Conservation (phyloP, 2,113 vertebrate species). For the Anguilla japonica region DNA sequence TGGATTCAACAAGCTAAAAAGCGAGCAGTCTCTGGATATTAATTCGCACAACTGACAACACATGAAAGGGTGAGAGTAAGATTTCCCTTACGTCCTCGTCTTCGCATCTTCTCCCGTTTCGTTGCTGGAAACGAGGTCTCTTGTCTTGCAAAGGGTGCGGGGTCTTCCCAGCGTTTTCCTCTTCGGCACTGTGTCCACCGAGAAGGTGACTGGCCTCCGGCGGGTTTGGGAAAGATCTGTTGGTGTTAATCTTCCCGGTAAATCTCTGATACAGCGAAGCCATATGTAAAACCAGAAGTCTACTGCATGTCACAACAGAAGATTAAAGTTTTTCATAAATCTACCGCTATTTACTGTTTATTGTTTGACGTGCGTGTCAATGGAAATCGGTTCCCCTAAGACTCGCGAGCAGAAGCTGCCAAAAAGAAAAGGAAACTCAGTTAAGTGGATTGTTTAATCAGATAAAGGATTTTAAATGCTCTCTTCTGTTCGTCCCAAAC, state of each 20-base stretch:
- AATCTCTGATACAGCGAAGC: conserved; percentile 87
- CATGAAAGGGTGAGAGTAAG: conserved; percentile 25
- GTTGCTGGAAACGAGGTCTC: conserved; percentile 78
- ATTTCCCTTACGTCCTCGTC: conserved; percentile 90
- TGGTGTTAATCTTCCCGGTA: conserved; percentile 88
- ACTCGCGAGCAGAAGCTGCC: background rate
- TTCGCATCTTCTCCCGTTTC: conserved; percentile 81
- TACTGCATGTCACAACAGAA: conserved; percentile 56
- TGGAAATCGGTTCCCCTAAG: background rate
- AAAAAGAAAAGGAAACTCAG: conserved; percentile 8
- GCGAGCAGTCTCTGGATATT: background rate
- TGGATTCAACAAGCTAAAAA: background rate
- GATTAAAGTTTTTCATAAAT: conserved; percentile 1
- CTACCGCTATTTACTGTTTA: background rate
- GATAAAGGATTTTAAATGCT: conserved; percentile 3
- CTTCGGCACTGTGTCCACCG: conserved; percentile 79
- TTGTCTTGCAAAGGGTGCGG: conserved; percentile 65
- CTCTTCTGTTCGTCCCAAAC: conserved; percentile 6
- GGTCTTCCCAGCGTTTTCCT: conserved; percentile 77
- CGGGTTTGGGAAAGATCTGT: conserved; percentile 81
- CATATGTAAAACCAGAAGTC: conserved; percentile 70
- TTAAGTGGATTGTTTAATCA: conserved; percentile 44
- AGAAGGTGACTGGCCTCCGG: conserved; percentile 95
- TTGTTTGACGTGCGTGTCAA: background rate
- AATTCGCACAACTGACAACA: background rate